Percentiles rank a stretch among this genome's conserved stretches.
These are phyloP conservation scores for Nomada fabriciana DNA, from an alignment of 2,888 invertebrate species.

Conservation along the genomic window DNA sequence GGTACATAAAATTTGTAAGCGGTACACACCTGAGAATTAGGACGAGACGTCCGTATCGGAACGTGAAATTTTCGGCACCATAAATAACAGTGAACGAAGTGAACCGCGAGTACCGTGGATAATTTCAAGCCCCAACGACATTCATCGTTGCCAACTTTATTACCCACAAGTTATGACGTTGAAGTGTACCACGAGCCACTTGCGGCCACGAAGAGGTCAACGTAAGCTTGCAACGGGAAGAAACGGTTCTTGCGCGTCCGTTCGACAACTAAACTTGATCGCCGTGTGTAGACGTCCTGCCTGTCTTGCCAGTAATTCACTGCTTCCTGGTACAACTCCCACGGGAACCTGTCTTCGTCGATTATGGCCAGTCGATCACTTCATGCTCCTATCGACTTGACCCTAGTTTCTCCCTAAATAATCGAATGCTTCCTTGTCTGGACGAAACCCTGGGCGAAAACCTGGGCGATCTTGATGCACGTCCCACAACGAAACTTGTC, in stretches of 20 bases:
- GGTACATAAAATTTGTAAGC: neutral
- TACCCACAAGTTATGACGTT: constrained; percentile 28
- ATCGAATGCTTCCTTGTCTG: neutral
- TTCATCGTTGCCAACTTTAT: constrained; percentile 38
- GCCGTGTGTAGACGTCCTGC: neutral
- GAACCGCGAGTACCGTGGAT: constrained; percentile 6
- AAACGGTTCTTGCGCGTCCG: neutral
- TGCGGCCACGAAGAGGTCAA: neutral
- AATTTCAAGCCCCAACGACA: constrained; percentile 19
- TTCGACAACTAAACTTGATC: neutral
- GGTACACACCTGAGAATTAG: constrained; percentile 6
- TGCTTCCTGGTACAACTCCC: neutral
- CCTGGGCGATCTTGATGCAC: too few species aligned
- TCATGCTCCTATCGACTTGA: neutral
- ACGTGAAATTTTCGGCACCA: constrained; percentile 14
- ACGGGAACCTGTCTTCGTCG: neutral
- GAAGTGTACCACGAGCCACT: constrained; percentile 1
- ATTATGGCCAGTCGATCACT: constrained; percentile 14
- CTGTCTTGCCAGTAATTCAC: constrained; percentile 9
- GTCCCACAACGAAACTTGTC: too few species aligned
- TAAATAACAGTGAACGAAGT: constrained; percentile 22
- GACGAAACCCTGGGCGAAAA: neutral
- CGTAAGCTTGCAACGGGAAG: constrained; percentile 5
- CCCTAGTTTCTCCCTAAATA: neutral
- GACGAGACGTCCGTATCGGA: constrained; percentile 2